Evolutionary conservation across 2,888 invertebrate genomes (phyloP).

Genomic region (Chloroclysta siterata): DNA sequence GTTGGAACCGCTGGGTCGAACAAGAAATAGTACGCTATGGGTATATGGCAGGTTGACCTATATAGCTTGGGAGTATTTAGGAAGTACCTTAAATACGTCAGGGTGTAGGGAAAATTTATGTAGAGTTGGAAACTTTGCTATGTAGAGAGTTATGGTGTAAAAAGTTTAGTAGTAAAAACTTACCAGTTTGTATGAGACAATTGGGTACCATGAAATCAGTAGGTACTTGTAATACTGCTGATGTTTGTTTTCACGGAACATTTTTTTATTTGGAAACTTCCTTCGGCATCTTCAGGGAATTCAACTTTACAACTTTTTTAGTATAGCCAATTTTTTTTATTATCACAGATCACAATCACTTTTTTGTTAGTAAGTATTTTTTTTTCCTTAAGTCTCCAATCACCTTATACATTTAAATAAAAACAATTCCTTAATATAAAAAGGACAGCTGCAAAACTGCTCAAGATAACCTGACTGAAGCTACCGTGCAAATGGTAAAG

Average conservation of each 20-base stretch:
- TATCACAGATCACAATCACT: conserved; percentile 29
- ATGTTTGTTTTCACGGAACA: conserved; percentile 35
- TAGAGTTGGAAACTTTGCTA: conserved; percentile 38
- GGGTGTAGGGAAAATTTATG: conserved; percentile 41
- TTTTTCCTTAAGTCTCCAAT: not conserved
- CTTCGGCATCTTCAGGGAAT: conserved; percentile 23
- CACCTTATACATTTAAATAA: not conserved
- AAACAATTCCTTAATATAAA: not conserved
- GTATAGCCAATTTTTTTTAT: conserved; percentile 25
- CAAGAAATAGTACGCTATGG: conserved; percentile 61
- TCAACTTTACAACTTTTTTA: conserved; percentile 34
- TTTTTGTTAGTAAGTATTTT: conserved; percentile 11
- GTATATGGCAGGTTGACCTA: conserved; percentile 56
- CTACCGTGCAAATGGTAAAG: conserved; percentile 71
- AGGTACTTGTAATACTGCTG: conserved; percentile 37
- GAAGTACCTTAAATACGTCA: conserved; percentile 47
- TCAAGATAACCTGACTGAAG: conserved; percentile 49
- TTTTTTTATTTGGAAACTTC: conserved; percentile 34
- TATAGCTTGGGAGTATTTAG: conserved; percentile 48
- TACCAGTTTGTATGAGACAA: conserved; percentile 44
- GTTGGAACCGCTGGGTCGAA: conserved; percentile 72
- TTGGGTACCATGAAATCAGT: conserved; percentile 44
- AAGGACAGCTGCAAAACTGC: not conserved
- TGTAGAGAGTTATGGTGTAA: conserved; percentile 35
- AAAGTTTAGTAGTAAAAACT: conserved; percentile 46